phyloP scores from a whole-genome alignment of 2,888 invertebrate species.

The Mamestra brassicae region DNA sequence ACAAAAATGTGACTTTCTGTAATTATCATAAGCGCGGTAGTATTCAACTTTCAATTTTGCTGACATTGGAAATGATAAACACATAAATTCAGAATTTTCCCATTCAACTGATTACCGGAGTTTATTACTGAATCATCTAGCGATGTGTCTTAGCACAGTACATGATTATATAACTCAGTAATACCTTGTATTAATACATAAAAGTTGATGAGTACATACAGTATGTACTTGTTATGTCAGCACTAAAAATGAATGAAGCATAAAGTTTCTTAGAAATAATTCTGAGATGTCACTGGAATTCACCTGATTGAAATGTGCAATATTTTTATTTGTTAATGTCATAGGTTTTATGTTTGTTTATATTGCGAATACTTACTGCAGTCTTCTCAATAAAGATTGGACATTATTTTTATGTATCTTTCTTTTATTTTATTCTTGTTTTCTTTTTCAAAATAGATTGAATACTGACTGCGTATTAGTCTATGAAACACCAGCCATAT shows the following conservation, averaged over 20 bases:
- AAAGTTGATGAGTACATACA: constrained; percentile 29
- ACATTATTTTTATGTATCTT: too few species aligned
- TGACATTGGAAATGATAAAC: background rate
- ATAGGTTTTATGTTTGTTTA: background rate
- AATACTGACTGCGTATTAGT: too few species aligned
- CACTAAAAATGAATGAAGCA: constrained; percentile 45
- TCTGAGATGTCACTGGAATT: constrained; percentile 22
- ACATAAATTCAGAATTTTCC: background rate
- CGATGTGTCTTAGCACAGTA: constrained; percentile 32
- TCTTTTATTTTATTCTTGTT: too few species aligned
- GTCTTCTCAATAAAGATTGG: too few species aligned
- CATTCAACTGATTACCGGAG: constrained; percentile 7
- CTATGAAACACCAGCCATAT: too few species aligned
- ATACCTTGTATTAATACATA: constrained; percentile 31
- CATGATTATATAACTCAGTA: constrained; percentile 16
- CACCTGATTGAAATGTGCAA: constrained; percentile 36
- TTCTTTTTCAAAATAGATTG: too few species aligned
- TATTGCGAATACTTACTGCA: background rate
- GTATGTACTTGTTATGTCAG: constrained; percentile 38
- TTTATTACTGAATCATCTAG: constrained; percentile 10
- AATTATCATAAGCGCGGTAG: too few species aligned
- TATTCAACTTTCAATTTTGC: background rate
- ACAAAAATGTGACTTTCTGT: too few species aligned
- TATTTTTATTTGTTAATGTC: constrained; percentile 7
- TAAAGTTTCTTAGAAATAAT: constrained; percentile 40